Percentiles rank a stretch among this genome's conserved stretches.
Evolutionary conservation across 2,797 vertebrate species (phyloP).

Genomic region (Scolopax rusticola): DNA sequence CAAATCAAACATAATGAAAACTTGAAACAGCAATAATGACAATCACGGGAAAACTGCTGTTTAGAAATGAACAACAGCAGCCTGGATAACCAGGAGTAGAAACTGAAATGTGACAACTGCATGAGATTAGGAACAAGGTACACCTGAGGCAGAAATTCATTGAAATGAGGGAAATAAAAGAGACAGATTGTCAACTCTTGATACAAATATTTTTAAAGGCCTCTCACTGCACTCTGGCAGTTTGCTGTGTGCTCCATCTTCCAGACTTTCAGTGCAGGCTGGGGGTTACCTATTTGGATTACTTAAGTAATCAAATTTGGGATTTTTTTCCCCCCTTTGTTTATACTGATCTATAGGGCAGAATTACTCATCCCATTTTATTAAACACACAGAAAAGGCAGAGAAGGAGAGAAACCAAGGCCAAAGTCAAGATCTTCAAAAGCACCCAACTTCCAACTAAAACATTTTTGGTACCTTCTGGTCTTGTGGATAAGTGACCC

Average conservation of each 20-base stretch:
- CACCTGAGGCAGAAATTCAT: neutral
- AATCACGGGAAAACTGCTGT: neutral
- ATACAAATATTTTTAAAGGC: neutral
- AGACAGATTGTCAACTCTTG: neutral
- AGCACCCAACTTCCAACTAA: neutral
- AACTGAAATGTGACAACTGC: neutral
- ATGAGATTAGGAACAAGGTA: neutral
- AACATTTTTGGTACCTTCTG: neutral
- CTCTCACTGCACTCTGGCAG: neutral
- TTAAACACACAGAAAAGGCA: neutral
- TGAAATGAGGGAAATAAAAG: neutral
- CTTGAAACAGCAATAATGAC: neutral
- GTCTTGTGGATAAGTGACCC: neutral
- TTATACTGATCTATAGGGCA: neutral
- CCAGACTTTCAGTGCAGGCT: neutral
- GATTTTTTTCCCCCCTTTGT: rapidly evolving
- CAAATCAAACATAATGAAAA: neutral
- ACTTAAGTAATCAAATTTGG: neutral
- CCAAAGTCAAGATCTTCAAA: neutral
- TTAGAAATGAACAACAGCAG: neutral
- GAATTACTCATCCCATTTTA: neutral
- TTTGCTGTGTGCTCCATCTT: neutral
- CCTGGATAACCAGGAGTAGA: neutral
- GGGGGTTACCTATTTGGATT: neutral
- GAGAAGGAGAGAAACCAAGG: neutral